Evolutionary conservation across 1,140 invertebrate species (phyloP).

Genomic region (Hydropsyche tenuis): DNA sequence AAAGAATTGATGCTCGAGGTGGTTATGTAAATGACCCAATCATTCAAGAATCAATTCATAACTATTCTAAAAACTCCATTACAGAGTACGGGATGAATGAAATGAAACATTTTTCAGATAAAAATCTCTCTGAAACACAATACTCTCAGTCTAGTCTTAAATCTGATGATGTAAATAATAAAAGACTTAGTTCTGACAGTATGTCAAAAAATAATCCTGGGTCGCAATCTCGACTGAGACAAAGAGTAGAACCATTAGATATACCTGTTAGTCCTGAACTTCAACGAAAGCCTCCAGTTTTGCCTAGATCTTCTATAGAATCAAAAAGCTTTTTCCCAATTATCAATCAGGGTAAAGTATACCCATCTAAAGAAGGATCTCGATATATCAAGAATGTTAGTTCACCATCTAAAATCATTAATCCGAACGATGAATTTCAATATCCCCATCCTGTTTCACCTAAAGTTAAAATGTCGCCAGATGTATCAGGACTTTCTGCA

Average conservation of each 20-base stretch:
- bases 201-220: constrained; percentile 57
- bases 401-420: constrained; percentile 34
- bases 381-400: constrained; percentile 44
- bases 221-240: constrained; percentile 53
- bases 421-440: constrained; percentile 38
- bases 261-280: constrained; percentile 57
- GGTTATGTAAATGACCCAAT: constrained; percentile 61
- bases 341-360: constrained; percentile 47
- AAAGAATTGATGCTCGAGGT: constrained; percentile 62
- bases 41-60: constrained; percentile 58
- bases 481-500: constrained; percentile 37
- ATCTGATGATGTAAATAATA: constrained; percentile 41
- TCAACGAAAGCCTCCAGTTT: constrained; percentile 41
- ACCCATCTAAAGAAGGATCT: constrained; percentile 45
- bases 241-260: constrained; percentile 64
- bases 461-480: constrained; percentile 43
- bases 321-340: constrained; percentile 47
- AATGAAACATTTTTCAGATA: constrained; percentile 62
- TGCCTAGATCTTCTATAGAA: constrained; percentile 47
- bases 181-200: constrained; percentile 45
- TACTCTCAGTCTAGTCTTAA: constrained; percentile 37
- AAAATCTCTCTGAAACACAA: constrained; percentile 53
- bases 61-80: constrained; percentile 56
- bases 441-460: constrained; percentile 35
- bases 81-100: constrained; percentile 60